Base-by-base conservation (phyloP, 35 echinoderm and acorn worm genomes). In the Apostichopus japonicus region DNA sequence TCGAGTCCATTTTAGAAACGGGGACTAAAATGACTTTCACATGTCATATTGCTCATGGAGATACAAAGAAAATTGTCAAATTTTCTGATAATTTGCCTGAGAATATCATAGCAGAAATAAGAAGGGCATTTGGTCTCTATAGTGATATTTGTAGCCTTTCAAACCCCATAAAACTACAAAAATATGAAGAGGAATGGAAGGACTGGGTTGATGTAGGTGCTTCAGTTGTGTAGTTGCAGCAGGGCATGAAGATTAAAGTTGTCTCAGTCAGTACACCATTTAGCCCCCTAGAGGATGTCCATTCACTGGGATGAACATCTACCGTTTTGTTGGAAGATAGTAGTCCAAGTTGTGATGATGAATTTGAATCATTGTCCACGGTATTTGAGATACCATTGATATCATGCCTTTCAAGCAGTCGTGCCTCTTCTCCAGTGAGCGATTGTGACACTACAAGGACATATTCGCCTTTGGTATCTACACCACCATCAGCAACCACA, bases 211-310 rank as follows among this genome's bases (percentile, higher is more conserved):
- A 82, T 55, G 51, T 82, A 44, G 33, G 33, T 44, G 33, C 33
- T 33, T 51, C 79, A 82, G 24, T 33, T 7, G 24, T 17, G 4
- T 22, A 82, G 79, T 53, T 82, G 79, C 44, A 82, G 54, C 79
- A 82, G 79, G 79, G 79, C 53, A 55, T 82, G 79, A 82, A 82
- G 79, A 82, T 82, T 56, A 82, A 82, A 82, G 51, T 82, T 11
- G 79, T 82, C 16, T 5, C 79, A 82, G 9, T 6, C 6, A 80
- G 51, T 80, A 7, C 51, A 82, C 44, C 79, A 82, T 53, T 82
- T 6, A 53, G 17, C 8, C 19, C 27, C 79, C 23, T 17, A 16
- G 9, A 53, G 79, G 79, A 82, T 17, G 79, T 82, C 54, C 51
- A 53, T 53, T 82, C 53, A 55, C 79, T 44, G 15, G 79, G 79